Conservation (phyloP, 2,797 vertebrate genomes). For the Pseudomugil gertrudae region DNA sequence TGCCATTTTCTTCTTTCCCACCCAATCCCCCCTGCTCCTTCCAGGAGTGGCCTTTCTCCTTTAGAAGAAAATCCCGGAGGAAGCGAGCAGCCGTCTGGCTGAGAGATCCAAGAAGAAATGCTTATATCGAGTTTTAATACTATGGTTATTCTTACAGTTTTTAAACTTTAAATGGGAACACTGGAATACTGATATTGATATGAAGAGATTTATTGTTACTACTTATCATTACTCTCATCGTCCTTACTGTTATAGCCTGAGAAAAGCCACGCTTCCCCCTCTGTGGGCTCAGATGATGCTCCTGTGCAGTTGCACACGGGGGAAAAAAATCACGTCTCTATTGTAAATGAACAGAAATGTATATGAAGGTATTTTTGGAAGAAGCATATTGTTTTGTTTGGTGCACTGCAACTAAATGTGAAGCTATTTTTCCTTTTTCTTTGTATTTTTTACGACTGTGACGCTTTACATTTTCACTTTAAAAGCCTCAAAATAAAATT, state of each 20-base stretch:
- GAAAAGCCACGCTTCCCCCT: constrained; percentile 45
- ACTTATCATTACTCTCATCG: constrained; percentile 79
- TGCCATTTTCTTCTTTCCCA: constrained; percentile 78
- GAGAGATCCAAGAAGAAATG: constrained; percentile 60
- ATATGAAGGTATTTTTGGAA: constrained; percentile 60
- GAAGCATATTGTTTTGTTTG: constrained; percentile 35
- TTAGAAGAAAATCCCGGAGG: constrained; percentile 54
- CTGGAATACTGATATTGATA: constrained; percentile 80
- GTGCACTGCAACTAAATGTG: constrained; percentile 51
- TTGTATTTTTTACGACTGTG: constrained; percentile 17
- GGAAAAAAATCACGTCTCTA: constrained; percentile 31
- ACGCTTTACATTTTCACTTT: constrained; percentile 45
- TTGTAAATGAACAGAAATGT: constrained; percentile 22
- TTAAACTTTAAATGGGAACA: constrained; percentile 83
- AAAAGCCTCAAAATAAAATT: constrained; percentile 32
- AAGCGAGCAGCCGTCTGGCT: constrained; percentile 38
- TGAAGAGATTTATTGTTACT: constrained; percentile 79
- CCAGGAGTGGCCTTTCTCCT: constrained; percentile 53
- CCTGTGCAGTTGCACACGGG: constrained; percentile 30
- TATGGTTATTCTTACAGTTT: constrained; percentile 84
- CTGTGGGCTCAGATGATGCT: constrained; percentile 18
- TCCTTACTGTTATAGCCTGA: constrained; percentile 77
- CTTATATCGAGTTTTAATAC: constrained; percentile 84
- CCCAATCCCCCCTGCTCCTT: constrained; percentile 64
- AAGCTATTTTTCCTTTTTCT: constrained; percentile 21